These are phyloP conservation scores for Euwallacea fornicatus DNA, from an alignment of 1,140 invertebrate species.

Conservation along the genomic window DNA sequence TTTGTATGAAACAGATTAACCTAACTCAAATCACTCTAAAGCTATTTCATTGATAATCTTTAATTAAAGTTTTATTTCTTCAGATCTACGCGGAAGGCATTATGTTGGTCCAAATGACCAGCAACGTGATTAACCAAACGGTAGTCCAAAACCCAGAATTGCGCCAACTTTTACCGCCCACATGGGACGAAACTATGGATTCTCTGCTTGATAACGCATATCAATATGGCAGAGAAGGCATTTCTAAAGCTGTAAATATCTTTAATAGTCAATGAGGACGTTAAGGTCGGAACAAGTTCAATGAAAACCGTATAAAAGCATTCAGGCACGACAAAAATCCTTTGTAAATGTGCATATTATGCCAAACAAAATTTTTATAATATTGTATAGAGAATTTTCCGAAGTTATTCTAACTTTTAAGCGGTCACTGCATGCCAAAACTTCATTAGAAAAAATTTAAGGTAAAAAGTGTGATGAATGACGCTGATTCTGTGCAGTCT, in stretches of 20 bases:
- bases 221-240: slow-evolving; percentile 82
- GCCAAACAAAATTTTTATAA: background rate
- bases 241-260: slow-evolving; percentile 74
- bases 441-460: slow-evolving; percentile 45
- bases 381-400: background rate
- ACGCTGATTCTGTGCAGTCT: slow-evolving; percentile 79
- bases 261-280: background rate
- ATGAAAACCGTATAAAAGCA: no score
- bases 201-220: slow-evolving; percentile 91
- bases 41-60: background rate
- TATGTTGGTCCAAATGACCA: slow-evolving; percentile 85
- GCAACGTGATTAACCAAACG: slow-evolving; percentile 88
- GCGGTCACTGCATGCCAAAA: background rate
- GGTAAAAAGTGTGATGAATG: slow-evolving; percentile 76
- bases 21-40: background rate
- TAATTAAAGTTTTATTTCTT: slow-evolving; percentile 40
- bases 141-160: slow-evolving; percentile 86
- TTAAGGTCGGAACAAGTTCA: background rate
- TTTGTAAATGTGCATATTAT: background rate
- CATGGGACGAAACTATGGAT: slow-evolving; percentile 79
- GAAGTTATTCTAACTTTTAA: slow-evolving; percentile 12
- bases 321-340: background rate
- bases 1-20: background rate
- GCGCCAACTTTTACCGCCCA: slow-evolving; percentile 69
- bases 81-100: slow-evolving; percentile 94